Evolutionary conservation across 2,797 vertebrate species (phyloP).

Genomic region (Graptemys geographica): DNA sequence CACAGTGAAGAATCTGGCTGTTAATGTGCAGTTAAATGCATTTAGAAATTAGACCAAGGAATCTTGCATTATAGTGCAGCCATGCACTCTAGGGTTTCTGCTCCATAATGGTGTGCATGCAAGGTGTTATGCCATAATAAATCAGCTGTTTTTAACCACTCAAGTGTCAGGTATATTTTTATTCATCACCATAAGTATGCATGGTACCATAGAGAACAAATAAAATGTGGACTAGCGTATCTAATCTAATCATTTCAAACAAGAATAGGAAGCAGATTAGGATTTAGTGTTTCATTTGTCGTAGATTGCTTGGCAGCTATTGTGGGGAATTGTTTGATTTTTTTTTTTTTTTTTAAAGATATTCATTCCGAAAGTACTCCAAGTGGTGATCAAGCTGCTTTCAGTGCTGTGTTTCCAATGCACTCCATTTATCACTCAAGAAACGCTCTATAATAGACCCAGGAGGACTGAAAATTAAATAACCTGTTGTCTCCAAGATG

Average conservation of each 20-base stretch:
- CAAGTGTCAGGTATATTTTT: background rate
- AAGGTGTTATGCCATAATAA: no score
- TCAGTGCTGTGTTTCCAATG: background rate
- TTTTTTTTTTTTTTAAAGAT: background rate
- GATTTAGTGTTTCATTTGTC: background rate
- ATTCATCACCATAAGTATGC: no score
- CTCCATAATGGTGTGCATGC: background rate
- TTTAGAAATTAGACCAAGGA: background rate
- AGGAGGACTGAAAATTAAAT: background rate
- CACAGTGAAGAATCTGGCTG: no score
- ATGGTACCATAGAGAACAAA: background rate
- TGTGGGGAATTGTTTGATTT: background rate
- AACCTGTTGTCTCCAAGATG: background rate
- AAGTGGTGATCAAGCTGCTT: background rate
- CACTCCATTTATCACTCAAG: background rate
- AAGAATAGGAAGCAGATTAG: background rate
- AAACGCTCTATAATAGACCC: background rate
- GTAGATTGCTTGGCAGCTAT: background rate
- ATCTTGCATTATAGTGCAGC: background rate
- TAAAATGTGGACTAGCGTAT: background rate
- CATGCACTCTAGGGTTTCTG: background rate
- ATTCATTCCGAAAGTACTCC: background rate
- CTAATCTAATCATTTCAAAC: background rate
- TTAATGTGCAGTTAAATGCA: no score
- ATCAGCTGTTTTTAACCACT: background rate